Base-by-base conservation (phyloP, 2,797 vertebrate species). In the Notolepis coatsorum region DNA sequence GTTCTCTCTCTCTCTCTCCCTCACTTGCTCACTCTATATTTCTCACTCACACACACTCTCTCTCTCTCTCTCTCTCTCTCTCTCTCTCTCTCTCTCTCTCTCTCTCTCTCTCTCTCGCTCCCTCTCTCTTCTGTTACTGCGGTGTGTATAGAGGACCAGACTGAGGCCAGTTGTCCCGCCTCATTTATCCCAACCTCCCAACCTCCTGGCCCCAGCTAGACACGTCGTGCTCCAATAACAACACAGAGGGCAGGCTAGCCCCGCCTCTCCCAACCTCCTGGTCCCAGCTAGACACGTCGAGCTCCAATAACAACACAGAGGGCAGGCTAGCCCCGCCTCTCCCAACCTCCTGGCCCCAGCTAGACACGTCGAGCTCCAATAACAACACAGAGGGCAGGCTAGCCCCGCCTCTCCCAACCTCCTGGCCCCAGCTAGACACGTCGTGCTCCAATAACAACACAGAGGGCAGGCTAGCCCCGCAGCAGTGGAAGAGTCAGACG, bases 91-190 rank as follows among this genome's bases (percentile, higher is more conserved):
- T 39, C 23, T 24, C 33, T 25, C 51, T 23, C 20, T 15, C 12
- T 10, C 24, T 9, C 37, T 30, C 38, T 31, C 38, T 56, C 15
- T 23, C 20, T 33, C 9, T 13, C n/a, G 25, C 52, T 67, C 63
- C 67, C 47, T 0, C 43, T 47, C n/a, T n/a, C n/a, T n/a, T 50
- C 15, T 41, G 12, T 21, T 20, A 37, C 27, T 24, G 46, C 64
- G 39, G 47, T 71, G 60, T 69, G 76, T 75, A 61, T 71, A 75
- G 73, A 82, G 67, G 84, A 82, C 77, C 84, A 86, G 84, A 78
- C 81, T 73, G 65, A 24, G 79, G 71, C 84, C 86, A 89, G 86
- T 81, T 91, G 86, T 84, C 90, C 82, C 70, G 73, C 80, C 78
- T 83, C 73, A 18, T 81, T 74, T 66, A 67, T 63, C 55, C 64